phyloP scores from a whole-genome alignment of 2,888 invertebrate genomes.

The Oligia strigilis region DNA sequence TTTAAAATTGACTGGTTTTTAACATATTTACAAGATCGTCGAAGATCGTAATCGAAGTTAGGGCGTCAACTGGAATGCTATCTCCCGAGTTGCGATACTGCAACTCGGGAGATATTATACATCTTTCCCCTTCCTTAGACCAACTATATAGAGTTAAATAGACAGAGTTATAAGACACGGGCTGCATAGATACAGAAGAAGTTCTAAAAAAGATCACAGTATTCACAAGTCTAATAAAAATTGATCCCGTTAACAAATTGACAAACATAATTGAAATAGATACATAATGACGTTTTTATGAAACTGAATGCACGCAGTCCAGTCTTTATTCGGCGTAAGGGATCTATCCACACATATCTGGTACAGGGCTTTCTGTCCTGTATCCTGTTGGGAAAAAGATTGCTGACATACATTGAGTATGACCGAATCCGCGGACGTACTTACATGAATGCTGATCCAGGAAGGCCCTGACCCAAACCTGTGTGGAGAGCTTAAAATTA shows the following conservation, averaged over 20 bases:
- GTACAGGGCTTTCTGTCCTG: neutral
- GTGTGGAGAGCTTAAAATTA: conserved; percentile 15
- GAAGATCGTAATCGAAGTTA: conserved; percentile 8
- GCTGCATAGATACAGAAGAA: conserved; percentile 39
- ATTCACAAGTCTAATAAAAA: conserved; percentile 62
- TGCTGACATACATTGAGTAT: conserved; percentile 10
- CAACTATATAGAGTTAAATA: conserved; percentile 16
- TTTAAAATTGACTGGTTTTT: conserved; percentile 22
- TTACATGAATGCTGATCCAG: neutral
- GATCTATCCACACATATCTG: conserved; percentile 1
- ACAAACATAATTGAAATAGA: conserved; percentile 41
- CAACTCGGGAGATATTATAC: neutral
- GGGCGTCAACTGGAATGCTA: conserved; percentile 3
- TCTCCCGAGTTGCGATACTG: neutral
- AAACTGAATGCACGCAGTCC: conserved; percentile 57
- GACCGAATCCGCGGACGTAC: neutral
- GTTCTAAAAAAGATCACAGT: conserved; percentile 63
- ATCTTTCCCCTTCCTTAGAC: neutral
- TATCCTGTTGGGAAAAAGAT: neutral
- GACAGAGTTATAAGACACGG: conserved; percentile 9
- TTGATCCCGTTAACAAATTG: conserved; percentile 63
- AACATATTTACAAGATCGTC: conserved; percentile 35
- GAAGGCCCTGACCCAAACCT: conserved; percentile 1
- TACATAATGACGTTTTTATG: conserved; percentile 38
- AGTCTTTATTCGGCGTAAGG: conserved; percentile 43